Evolutionary conservation across 2,113 vertebrate genomes (phyloP).

Genomic region (Todiramphus saurophagus): DNA sequence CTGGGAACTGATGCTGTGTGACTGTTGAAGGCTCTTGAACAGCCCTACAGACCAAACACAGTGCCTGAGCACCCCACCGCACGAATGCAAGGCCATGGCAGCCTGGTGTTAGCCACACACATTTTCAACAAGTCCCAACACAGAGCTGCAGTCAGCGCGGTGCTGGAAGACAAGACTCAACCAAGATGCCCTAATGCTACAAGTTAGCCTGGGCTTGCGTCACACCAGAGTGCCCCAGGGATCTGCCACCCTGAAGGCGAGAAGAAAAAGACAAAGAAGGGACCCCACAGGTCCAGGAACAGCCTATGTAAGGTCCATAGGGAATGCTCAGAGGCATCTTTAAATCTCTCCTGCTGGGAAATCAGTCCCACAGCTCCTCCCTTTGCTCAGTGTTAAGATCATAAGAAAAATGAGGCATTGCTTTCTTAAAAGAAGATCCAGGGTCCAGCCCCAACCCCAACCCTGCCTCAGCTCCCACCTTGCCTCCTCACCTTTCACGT

Average conservation of each 20-base stretch:
- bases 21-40: conserved; percentile 92
- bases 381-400: not conserved
- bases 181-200: not conserved
- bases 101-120: not conserved
- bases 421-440: not conserved
- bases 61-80: fast-evolving
- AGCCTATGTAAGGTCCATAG: not conserved
- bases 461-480: not conserved
- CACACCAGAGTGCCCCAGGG: not conserved
- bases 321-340: not conserved
- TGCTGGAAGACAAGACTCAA: not conserved
- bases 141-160: not conserved
- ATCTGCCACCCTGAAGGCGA: not conserved
- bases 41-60: conserved; percentile 74
- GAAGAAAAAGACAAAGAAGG: not conserved
- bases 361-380: not conserved
- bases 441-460: not conserved
- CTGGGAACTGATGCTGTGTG: conserved; percentile 84
- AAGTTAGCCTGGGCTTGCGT: not conserved
- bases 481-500: conserved; percentile 79
- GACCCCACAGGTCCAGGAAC: not conserved
- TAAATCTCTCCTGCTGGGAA: not conserved
- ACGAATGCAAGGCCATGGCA: not conserved
- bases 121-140: not conserved
- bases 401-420: not conserved